These are phyloP conservation scores for Micrasema longulum DNA, from an alignment of 1,140 invertebrate species.

Conservation along the genomic window DNA sequence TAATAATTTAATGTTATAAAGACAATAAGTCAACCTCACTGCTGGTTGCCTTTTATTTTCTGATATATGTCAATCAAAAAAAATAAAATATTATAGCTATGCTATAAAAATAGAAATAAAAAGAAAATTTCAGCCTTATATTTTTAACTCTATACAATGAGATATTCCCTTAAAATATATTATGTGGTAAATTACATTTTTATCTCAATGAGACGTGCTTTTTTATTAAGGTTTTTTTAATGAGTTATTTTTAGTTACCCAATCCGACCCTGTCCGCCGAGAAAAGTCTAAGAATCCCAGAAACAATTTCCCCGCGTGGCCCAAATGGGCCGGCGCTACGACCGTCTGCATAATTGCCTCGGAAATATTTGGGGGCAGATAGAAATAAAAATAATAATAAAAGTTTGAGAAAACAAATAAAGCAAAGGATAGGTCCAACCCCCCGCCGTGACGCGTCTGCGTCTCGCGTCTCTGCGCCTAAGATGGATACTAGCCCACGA, in stretches of 20 bases:
- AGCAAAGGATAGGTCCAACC: slow-evolving; percentile 7
- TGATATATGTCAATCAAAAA: too few species aligned
- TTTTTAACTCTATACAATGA: too few species aligned
- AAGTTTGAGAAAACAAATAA: slow-evolving; percentile 25
- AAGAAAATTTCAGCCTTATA: too few species aligned
- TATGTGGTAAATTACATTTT: too few species aligned
- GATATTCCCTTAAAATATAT: too few species aligned
- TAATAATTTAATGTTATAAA: too few species aligned
- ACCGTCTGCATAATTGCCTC: slow-evolving; percentile 36
- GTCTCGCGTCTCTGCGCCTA: background rate
- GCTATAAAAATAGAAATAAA: too few species aligned
- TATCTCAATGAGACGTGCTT: background rate
- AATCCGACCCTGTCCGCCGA: slow-evolving; percentile 2
- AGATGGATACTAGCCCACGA: too few species aligned
- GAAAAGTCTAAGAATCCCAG: slow-evolving; percentile 31
- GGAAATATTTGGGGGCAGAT: slow-evolving; percentile 14
- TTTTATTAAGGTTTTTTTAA: background rate
- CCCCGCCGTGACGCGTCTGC: slow-evolving; percentile 26
- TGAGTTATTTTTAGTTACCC: background rate
- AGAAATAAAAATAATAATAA: slow-evolving; percentile 17
- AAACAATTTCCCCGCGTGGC: slow-evolving; percentile 32
- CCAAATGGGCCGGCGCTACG: slow-evolving; percentile 3
- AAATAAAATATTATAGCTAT: too few species aligned
- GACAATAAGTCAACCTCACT: too few species aligned
- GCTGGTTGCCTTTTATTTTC: too few species aligned